Evolutionary conservation across 2,888 invertebrate genomes (phyloP), one percentile per base, ranked within the genome.

Genomic region (Cremastinae sp.): DNA sequence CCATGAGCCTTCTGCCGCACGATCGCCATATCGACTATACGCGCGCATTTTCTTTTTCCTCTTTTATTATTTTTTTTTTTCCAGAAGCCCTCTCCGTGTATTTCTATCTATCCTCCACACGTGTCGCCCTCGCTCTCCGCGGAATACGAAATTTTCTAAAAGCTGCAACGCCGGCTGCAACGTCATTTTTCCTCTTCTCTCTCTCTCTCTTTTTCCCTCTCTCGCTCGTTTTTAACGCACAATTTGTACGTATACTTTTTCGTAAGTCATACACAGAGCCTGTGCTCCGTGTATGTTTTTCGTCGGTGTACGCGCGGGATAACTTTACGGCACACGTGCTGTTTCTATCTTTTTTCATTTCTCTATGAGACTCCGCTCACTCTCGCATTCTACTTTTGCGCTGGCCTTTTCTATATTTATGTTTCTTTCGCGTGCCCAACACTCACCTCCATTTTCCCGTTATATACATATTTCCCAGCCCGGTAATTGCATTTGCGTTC

Each of bases 401-500:
- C 54, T 45, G 41, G 53, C 45, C 65, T 28, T 75, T 65, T 71
- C 71, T 70, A 53, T 75, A 70, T 75, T 75, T 75, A 75, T 70
- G 70, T 71, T 59, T 59, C 75, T 75, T 65, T 65, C 70, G 70
- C 70, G 70, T 71, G 65, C 65, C 43, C 12, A 54, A 28, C 9
- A 18, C 65, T 53, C 18, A 41, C 53, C 54, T 5, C 53, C 43
- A 28, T 12, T 10, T 43, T 49, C 69, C 45, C 49, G 47, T 49
- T 64, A 75, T 64, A 70, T 65, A 58, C 54, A 65, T 68, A 65
- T 70, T 72, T 74, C 74, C 74, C 78, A 78, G 74, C 78, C 78
- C 68, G 61, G 75, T 80, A 78, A 80, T 78, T 78, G 75, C 79
- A 80, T 78, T 78, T 78, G 76, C 76, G 70, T 75, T 75, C 70